Conservation (phyloP, 2,797 vertebrate species). For the Micromesistius poutassou region DNA sequence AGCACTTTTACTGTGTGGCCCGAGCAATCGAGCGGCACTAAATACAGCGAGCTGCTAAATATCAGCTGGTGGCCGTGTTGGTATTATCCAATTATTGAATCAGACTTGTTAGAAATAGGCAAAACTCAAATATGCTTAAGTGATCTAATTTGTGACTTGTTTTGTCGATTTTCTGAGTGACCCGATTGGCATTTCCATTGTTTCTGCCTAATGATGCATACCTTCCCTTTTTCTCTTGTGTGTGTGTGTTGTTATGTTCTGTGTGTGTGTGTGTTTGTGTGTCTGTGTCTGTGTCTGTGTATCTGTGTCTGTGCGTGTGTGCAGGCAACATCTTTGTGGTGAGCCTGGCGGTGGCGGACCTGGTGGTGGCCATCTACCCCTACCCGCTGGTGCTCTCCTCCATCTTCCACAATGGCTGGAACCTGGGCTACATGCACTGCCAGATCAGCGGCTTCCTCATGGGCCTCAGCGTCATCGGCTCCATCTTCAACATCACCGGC, state of each 20-base stretch:
- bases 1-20: slow-evolving; percentile 25
- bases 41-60: neutral
- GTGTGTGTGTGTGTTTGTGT: neutral
- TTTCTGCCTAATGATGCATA: neutral
- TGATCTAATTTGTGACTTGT: neutral
- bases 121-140: neutral
- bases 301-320: slow-evolving; percentile 39
- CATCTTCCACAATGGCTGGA: slow-evolving; percentile 92
- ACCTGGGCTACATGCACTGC: slow-evolving; percentile 87
- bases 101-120: neutral
- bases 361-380: slow-evolving; percentile 93
- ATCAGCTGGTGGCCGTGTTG: neutral
- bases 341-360: slow-evolving; percentile 92
- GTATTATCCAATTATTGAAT: neutral
- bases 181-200: neutral
- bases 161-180: neutral
- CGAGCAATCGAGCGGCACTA: slow-evolving; percentile 22
- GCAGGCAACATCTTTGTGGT: slow-evolving; percentile 96
- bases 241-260: too few species aligned
- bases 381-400: slow-evolving; percentile 92
- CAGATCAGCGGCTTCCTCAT: slow-evolving; percentile 95
- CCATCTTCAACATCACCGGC: slow-evolving; percentile 95
- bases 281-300: neutral
- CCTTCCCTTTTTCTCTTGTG: neutral
- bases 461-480: slow-evolving; percentile 95